phyloP scores from a whole-genome alignment of 2,113 vertebrate species.

The Cochlearius cochlearius region DNA sequence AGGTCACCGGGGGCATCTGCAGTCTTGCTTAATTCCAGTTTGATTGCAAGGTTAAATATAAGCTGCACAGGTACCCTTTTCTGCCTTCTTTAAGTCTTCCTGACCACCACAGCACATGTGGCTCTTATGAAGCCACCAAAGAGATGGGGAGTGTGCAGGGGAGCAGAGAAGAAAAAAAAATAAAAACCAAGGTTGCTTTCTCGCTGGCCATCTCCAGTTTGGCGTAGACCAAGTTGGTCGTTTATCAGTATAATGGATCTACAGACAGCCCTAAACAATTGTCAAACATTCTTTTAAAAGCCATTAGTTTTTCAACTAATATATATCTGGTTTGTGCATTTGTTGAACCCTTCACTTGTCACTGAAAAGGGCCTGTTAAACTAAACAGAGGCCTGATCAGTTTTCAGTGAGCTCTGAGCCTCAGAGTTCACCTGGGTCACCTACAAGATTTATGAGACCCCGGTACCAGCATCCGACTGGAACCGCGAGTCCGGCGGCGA shows the following conservation, averaged over 20 bases:
- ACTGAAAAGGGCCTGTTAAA: slow-evolving; percentile 77
- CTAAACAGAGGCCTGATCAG: slow-evolving; percentile 82
- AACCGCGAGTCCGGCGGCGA: slow-evolving; percentile 63
- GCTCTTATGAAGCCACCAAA: neutral
- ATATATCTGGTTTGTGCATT: slow-evolving; percentile 81
- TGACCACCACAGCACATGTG: neutral
- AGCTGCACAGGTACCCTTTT: slow-evolving; percentile 64
- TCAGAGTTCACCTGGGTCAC: slow-evolving; percentile 83
- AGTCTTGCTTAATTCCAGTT: slow-evolving; percentile 75
- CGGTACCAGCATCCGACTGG: slow-evolving; percentile 74
- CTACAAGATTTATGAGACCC: slow-evolving; percentile 82
- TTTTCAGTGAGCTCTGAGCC: slow-evolving; percentile 78
- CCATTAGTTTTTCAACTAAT: slow-evolving; percentile 85
- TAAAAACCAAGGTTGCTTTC: neutral
- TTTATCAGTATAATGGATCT: slow-evolving; percentile 88
- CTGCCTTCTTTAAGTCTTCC: slow-evolving; percentile 18
- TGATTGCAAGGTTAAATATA: slow-evolving; percentile 76
- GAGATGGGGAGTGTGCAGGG: neutral
- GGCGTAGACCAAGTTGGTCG: slow-evolving; percentile 60
- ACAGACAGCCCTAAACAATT: slow-evolving; percentile 85
- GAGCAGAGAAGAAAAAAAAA: neutral
- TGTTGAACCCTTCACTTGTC: slow-evolving; percentile 81
- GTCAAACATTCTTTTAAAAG: slow-evolving; percentile 88
- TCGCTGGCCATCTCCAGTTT: slow-evolving; percentile 7
- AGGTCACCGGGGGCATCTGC: slow-evolving; percentile 82